These are phyloP conservation scores for Podabrus alpinus DNA, from an alignment of 2,888 invertebrate genomes.

Conservation along the genomic window DNA sequence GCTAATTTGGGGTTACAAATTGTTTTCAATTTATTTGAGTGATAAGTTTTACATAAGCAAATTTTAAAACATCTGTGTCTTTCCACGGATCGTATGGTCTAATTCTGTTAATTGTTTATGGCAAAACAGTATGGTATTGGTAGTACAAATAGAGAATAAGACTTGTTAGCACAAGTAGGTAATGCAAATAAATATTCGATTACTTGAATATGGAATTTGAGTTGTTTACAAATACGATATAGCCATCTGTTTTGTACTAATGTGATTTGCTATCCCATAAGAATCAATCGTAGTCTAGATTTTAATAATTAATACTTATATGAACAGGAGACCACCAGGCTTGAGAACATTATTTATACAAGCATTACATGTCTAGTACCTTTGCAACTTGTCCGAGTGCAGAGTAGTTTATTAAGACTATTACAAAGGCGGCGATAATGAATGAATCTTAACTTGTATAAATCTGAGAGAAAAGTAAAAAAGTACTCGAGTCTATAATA, in stretches of 20 bases:
- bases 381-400: constrained; percentile 17
- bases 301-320: constrained; percentile 29
- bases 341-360: constrained; percentile 25
- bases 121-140: background rate
- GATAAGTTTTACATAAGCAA: constrained; percentile 3
- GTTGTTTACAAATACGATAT: background rate
- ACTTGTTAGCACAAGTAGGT: background rate
- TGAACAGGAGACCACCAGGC: constrained; percentile 28
- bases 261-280: constrained; percentile 23
- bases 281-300: constrained; percentile 17
- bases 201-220: background rate
- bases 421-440: constrained; percentile 25
- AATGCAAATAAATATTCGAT: background rate
- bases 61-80: constrained; percentile 5
- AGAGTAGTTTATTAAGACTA: constrained; percentile 23
- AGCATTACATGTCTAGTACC: constrained; percentile 22
- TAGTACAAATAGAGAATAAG: background rate
- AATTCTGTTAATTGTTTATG: background rate
- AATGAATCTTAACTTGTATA: constrained; percentile 22
- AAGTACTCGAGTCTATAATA: background rate
- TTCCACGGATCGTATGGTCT: background rate
- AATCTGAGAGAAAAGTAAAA: constrained; percentile 4
- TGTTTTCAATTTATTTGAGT: constrained; percentile 24
- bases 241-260: constrained; percentile 7
- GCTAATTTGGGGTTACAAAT: constrained; percentile 33